phyloP scores from a whole-genome alignment of 2,888 invertebrate genomes.

The Liodrosophila aerea region DNA sequence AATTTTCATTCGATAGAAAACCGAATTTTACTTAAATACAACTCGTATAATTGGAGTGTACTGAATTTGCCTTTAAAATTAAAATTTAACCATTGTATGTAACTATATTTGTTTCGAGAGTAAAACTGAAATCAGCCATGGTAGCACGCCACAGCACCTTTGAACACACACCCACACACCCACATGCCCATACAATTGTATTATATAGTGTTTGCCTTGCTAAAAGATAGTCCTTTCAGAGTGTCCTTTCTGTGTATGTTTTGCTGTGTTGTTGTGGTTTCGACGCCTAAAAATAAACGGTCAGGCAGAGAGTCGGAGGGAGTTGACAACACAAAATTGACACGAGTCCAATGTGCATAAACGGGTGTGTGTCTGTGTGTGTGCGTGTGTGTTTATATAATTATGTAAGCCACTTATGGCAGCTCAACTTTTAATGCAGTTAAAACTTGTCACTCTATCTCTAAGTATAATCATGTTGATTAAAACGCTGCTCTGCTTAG shows the following conservation, averaged over 20 bases:
- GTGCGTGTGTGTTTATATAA: constrained; percentile 37
- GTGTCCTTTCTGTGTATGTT: constrained; percentile 3
- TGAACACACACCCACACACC: constrained; percentile 19
- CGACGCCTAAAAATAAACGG: constrained; percentile 50
- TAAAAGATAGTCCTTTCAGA: constrained; percentile 34
- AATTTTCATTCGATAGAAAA: no score
- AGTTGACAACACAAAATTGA: constrained; percentile 13
- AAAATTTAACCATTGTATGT: no score
- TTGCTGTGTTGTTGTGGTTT: constrained; percentile 26
- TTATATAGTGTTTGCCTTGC: constrained; percentile 38
- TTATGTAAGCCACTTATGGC: constrained; percentile 56
- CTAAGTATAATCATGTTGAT: constrained; percentile 66
- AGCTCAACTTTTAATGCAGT: constrained; percentile 64
- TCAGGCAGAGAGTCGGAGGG: constrained; percentile 2
- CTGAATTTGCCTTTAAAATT: no score
- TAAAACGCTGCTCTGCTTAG: constrained; percentile 49
- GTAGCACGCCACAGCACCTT: constrained; percentile 7
- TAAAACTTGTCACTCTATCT: constrained; percentile 61
- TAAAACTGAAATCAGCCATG: no score
- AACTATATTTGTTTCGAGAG: no score
- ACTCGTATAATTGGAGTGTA: no score
- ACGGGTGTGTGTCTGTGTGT: constrained; percentile 3
- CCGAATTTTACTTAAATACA: no score
- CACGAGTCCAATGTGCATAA: constrained; percentile 5
- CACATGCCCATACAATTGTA: constrained; percentile 1